Conservation (phyloP, 2,797 vertebrate genomes). For the Cossypha polioptera region DNA sequence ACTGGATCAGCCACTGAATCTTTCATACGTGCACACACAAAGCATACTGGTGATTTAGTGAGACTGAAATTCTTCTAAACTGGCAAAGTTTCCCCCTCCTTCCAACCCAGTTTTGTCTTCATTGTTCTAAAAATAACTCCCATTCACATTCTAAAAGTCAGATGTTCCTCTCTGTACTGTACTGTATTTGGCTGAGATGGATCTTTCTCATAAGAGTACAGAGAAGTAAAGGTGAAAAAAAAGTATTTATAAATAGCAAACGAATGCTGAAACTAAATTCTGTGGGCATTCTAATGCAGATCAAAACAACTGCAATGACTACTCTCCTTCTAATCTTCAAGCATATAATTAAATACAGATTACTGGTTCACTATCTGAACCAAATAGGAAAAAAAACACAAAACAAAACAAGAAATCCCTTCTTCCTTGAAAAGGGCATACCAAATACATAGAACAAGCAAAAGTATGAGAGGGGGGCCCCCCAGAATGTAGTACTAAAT, state of each 20-base stretch:
- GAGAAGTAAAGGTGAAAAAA: constrained; percentile 16
- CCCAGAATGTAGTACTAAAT: neutral
- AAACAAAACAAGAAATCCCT: neutral
- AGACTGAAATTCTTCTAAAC: neutral
- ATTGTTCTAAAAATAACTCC: constrained; percentile 30
- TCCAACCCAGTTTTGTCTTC: neutral
- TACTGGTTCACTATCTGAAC: neutral
- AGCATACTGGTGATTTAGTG: neutral
- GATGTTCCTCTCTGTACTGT: neutral
- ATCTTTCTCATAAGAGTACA: neutral
- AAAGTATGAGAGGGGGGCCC: neutral
- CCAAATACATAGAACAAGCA: neutral
- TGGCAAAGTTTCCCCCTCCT: neutral
- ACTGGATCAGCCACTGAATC: neutral
- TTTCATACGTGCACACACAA: neutral
- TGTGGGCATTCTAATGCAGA: neutral
- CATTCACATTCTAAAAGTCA: neutral
- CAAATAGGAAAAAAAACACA: neutral
- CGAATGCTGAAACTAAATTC: neutral
- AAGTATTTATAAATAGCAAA: constrained; percentile 13
- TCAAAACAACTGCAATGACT: neutral
- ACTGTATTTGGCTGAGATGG: neutral
- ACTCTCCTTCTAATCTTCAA: neutral
- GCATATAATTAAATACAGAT: constrained; percentile 8
- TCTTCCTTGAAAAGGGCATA: neutral